Evolutionary conservation across 1,140 invertebrate genomes (phyloP), one percentile per base, ranked within the genome.

Genomic region (Hylaeus anthracinus): DNA sequence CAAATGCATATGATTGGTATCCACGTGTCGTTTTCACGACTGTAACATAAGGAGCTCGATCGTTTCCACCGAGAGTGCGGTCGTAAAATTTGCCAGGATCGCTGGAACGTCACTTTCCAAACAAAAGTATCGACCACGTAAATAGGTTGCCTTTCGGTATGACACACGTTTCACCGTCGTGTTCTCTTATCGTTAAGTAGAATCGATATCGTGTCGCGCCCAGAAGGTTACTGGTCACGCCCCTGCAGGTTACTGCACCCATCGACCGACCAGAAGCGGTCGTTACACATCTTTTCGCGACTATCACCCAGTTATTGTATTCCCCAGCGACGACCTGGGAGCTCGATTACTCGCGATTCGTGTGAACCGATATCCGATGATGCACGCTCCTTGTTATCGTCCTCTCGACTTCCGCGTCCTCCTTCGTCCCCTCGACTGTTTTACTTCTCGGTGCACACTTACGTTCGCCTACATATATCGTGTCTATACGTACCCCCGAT

Each of bases 121-220:
- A 65, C 51, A 48, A 48, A 72, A 56, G 41, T 65, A 65, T 73
- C 70, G 8, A n/a, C 4, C 12, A 26, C 26, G 26, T 26, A 15
- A 10, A 51, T 64, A 64, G 26, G 70, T 73, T 65, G 3, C 51
- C 61, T 56, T 55, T 55, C 51, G 61, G 26, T 73, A 73, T 79
- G 77, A 73, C 77, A 79, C 69, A 79, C 70, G 51, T 41, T 41
- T 26, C 61, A 53, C 48, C 51, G 41, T 48, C 65, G n/a, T 67
- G 77, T 79, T 60, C 70, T 73, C 77, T 79, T 79, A 79, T 79
- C 77, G 70, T 79, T 79, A 79, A 79, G 51, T 56, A 79, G 70
- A 79, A 79, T 79, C 77, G 77, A 79, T 79, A 79, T 72, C 77
- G 77, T 79, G 77, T 79, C 70, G 77, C 77, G 70, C 77, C 77